A percentile compares a stretch with the other conserved stretches of the same genome.
Evolutionary conservation across 2,797 vertebrate species (phyloP).

Genomic region (Leucoraja ocellata): DNA sequence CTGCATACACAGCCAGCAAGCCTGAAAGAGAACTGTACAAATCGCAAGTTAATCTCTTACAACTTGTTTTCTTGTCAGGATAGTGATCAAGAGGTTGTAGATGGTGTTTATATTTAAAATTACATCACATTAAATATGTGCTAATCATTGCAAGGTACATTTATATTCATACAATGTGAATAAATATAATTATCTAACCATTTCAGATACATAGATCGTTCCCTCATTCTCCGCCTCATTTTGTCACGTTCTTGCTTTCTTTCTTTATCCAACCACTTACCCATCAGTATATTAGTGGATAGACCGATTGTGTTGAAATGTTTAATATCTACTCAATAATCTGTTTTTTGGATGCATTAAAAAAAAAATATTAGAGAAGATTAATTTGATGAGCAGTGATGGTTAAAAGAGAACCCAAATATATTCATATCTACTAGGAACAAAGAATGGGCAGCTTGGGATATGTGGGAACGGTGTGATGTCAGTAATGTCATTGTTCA

Average conservation of each 20-base stretch:
- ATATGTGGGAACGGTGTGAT: too few relatives aligned
- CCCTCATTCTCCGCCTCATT: too few relatives aligned
- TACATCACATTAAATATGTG: neutral
- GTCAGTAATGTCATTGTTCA: neutral
- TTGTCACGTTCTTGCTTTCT: too few relatives aligned
- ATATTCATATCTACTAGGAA: neutral
- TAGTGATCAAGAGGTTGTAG: conserved; percentile 6
- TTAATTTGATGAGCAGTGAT: neutral
- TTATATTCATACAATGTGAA: neutral
- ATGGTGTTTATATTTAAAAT: neutral
- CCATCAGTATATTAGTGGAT: neutral
- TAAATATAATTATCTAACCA: too few relatives aligned
- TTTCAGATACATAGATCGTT: too few relatives aligned
- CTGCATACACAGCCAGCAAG: neutral
- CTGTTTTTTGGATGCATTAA: neutral
- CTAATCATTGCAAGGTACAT: neutral
- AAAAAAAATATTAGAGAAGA: neutral
- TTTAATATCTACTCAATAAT: neutral
- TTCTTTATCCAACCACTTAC: too few relatives aligned
- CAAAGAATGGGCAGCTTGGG: neutral
- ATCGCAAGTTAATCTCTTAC: neutral
- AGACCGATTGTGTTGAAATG: neutral
- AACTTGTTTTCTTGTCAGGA: neutral
- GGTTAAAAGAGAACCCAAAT: neutral
- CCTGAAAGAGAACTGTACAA: neutral